A percentile compares a stretch with the other conserved stretches of the same genome.
These are phyloP conservation scores for Cheilosia vulpina DNA, from an alignment of 2,888 invertebrate species.

Conservation along the genomic window DNA sequence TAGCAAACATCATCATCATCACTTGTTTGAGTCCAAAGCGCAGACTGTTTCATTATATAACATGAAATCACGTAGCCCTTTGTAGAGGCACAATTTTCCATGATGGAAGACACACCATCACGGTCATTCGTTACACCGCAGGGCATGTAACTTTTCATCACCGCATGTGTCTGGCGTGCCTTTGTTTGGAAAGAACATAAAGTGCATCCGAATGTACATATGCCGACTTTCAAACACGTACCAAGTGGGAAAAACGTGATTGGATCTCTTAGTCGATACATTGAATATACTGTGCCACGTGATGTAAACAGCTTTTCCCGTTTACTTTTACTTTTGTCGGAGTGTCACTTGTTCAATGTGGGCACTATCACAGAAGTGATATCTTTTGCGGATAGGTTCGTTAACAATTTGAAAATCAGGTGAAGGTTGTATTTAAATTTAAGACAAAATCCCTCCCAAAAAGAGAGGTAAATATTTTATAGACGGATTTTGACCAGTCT, in stretches of 20 bases:
- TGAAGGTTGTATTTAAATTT: constrained; percentile 18
- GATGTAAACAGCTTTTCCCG: constrained; percentile 8
- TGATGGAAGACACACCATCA: not conserved
- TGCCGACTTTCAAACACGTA: constrained; percentile 27
- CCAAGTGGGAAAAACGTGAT: constrained; percentile 14
- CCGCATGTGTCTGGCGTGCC: not conserved
- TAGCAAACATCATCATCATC: not conserved
- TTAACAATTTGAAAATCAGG: not conserved
- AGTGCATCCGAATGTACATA: constrained; percentile 4
- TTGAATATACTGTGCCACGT: constrained; percentile 1
- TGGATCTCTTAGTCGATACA: constrained; percentile 9
- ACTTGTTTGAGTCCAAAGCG: constrained; percentile 46
- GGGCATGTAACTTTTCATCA: not conserved
- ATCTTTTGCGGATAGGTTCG: not conserved
- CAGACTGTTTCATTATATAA: constrained; percentile 17
- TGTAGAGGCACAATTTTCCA: not conserved
- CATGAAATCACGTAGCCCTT: constrained; percentile 18
- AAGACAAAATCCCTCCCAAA: not conserved
- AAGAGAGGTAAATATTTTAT: not conserved
- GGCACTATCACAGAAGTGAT: not conserved
- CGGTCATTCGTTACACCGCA: not conserved
- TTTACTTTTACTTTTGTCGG: not conserved
- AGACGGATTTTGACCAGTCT: not conserved
- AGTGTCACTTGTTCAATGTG: not conserved
- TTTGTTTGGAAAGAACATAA: not conserved